Percentiles rank a stretch among this genome's conserved stretches.
phyloP scores from a whole-genome alignment of 2,888 invertebrate genomes.

The Nasonovia ribisnigri region DNA sequence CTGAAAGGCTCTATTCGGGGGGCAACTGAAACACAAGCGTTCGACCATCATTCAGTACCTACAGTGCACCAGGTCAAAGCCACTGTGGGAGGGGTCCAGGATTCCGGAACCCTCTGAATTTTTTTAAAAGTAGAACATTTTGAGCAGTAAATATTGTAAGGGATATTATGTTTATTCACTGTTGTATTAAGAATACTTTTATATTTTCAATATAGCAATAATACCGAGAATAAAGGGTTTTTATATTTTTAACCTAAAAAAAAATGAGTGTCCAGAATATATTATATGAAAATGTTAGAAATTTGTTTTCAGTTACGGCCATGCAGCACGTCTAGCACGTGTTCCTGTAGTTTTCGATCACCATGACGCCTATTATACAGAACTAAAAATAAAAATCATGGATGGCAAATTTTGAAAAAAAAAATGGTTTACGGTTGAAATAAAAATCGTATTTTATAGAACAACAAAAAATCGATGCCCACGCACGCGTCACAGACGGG shows the following conservation, averaged over 20 bases:
- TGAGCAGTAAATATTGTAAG: no score
- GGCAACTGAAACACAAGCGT: conserved; percentile 75
- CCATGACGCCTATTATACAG: background rate
- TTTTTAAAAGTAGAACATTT: no score
- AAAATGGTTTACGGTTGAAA: background rate
- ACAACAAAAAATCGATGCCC: background rate
- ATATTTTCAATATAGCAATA: no score
- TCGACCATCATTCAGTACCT: background rate
- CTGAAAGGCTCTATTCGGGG: conserved; percentile 78
- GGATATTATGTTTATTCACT: no score
- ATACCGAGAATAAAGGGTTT: no score
- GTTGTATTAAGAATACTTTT: no score
- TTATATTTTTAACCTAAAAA: no score
- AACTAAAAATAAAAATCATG: background rate
- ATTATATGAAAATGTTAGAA: no score
- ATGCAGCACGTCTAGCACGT: background rate
- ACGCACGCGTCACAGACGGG: background rate
- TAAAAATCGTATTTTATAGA: background rate
- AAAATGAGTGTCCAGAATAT: no score
- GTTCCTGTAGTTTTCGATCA: background rate
- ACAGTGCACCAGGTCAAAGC: background rate
- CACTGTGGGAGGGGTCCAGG: no score
- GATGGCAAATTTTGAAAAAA: background rate
- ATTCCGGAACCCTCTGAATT: no score
- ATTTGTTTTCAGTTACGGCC: no score